These are phyloP conservation scores for Stichodactyla helianthus DNA, from an alignment of 64 coral and sea anemone species.

Conservation along the genomic window DNA sequence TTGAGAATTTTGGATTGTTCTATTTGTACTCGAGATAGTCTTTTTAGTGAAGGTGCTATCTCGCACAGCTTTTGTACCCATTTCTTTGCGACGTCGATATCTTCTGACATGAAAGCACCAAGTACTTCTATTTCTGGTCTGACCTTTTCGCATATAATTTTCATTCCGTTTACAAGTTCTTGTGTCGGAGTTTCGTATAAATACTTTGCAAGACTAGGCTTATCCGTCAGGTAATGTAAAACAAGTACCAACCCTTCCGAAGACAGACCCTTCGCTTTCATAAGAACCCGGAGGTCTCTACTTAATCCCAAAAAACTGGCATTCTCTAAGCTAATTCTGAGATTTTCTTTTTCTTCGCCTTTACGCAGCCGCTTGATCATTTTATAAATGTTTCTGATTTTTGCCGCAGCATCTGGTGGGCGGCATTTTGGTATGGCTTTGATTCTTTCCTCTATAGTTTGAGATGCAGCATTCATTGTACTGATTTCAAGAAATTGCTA, in stretches of 20 bases:
- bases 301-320: neutral
- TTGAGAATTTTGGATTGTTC: no score
- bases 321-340: neutral
- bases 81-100: neutral
- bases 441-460: neutral
- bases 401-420: neutral
- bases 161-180: neutral
- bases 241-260: neutral
- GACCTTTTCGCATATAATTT: neutral
- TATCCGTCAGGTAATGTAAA: neutral
- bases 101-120: neutral
- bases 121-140: neutral
- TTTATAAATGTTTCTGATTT: neutral
- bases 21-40: neutral
- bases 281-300: neutral
- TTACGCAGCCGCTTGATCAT: neutral
- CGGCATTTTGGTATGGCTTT: neutral
- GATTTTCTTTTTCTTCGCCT: neutral
- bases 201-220: neutral
- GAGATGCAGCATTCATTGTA: no score
- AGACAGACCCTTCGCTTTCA: neutral
- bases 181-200: neutral
- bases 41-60: neutral
- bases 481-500: no score
- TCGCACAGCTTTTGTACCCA: neutral